Evolutionary conservation across 2,113 vertebrate genomes (phyloP).

Genomic region (Triplophysa dalaica): DNA sequence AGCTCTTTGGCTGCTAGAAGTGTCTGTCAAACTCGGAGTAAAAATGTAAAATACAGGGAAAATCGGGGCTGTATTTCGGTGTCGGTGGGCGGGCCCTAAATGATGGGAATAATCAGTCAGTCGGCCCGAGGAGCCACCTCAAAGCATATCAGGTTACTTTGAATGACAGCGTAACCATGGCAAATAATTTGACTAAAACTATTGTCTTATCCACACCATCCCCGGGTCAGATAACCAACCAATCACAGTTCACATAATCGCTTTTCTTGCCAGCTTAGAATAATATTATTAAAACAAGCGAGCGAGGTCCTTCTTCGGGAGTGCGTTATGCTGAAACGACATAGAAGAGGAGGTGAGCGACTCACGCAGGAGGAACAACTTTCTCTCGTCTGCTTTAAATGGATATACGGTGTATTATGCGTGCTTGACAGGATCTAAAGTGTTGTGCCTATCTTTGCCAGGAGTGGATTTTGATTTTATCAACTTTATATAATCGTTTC

Average conservation of each 20-base stretch:
- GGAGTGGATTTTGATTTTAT: slow-evolving; percentile 61
- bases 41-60: slow-evolving; percentile 65
- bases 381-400: slow-evolving; percentile 64
- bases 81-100: slow-evolving; percentile 78
- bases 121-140: slow-evolving; percentile 88
- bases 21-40: slow-evolving; percentile 80
- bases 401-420: slow-evolving; percentile 67
- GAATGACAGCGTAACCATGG: slow-evolving; percentile 99
- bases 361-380: slow-evolving; percentile 68
- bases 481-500: slow-evolving; percentile 49
- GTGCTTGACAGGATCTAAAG: slow-evolving; percentile 68
- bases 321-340: slow-evolving; percentile 77
- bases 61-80: slow-evolving; percentile 77
- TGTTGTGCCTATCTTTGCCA: slow-evolving; percentile 44
- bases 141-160: slow-evolving; percentile 92
- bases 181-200: slow-evolving; percentile 98
- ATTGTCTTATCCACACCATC: slow-evolving; percentile 98
- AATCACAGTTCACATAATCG: slow-evolving; percentile 96
- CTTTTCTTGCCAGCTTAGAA: slow-evolving; percentile 97
- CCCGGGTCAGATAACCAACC: slow-evolving; percentile 97
- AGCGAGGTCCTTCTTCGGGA: slow-evolving; percentile 72
- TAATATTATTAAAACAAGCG: slow-evolving; percentile 96
- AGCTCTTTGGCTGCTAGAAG: slow-evolving; percentile 76
- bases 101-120: slow-evolving; percentile 85
- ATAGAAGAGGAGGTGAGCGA: slow-evolving; percentile 72